These are phyloP conservation scores for Tridacna gigas DNA, from an alignment of 2,888 invertebrate species.

Conservation along the genomic window DNA sequence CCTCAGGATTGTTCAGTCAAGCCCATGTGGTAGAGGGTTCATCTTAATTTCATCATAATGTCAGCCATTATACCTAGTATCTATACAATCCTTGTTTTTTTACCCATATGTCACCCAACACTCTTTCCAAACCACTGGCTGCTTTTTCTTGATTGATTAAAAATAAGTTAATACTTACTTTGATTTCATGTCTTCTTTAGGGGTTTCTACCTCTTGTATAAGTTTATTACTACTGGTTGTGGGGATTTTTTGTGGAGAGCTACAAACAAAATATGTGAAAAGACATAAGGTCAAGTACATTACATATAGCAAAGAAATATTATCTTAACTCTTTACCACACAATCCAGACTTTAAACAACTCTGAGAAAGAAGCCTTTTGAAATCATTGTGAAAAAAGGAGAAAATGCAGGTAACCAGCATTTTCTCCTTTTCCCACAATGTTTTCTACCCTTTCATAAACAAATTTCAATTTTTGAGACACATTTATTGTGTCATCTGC, in stretches of 20 bases:
- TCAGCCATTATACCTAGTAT: too few species aligned
- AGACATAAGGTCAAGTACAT: too few species aligned
- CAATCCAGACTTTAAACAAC: too few species aligned
- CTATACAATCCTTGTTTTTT: too few species aligned
- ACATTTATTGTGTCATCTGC: too few species aligned
- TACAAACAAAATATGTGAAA: not conserved
- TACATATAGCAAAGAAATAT: too few species aligned
- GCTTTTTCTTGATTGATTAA: too few species aligned
- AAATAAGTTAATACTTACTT: conserved; percentile 54
- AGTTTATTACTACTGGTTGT: conserved; percentile 32
- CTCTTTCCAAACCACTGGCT: too few species aligned
- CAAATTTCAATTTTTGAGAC: too few species aligned
- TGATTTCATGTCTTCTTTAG: conserved; percentile 57
- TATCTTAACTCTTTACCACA: too few species aligned
- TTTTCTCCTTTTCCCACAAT: conserved; percentile 4
- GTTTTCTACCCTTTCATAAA: too few species aligned
- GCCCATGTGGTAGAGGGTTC: not conserved
- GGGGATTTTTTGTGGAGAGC: not conserved
- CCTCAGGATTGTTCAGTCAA: not conserved
- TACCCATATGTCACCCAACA: too few species aligned
- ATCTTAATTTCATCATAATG: not conserved
- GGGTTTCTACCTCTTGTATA: conserved; percentile 63
- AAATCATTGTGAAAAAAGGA: not conserved
- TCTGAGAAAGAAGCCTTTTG: not conserved
- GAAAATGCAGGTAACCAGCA: not conserved